Conservation (phyloP, 2,797 vertebrate species). For the Hirundo rustica region DNA sequence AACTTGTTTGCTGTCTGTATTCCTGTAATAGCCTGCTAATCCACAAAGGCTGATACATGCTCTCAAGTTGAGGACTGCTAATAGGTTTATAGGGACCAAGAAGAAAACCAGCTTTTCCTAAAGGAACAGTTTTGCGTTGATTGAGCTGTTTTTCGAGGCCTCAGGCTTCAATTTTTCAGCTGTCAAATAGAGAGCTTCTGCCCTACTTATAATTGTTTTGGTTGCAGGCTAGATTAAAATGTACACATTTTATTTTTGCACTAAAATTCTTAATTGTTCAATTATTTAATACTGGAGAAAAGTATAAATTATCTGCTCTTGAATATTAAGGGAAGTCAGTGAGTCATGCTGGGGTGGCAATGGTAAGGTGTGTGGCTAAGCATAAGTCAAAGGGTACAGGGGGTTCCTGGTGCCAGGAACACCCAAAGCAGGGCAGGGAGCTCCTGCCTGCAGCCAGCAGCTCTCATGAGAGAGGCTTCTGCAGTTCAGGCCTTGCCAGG, state of each 20-base stretch:
- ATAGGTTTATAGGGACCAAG: not conserved
- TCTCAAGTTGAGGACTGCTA: not conserved
- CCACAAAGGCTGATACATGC: not conserved
- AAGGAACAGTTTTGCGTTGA: not conserved
- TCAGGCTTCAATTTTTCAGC: not conserved
- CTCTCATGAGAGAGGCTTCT: not conserved
- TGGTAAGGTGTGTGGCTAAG: not conserved
- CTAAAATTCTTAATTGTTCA: not conserved
- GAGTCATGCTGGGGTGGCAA: not conserved
- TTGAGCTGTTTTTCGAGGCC: not conserved
- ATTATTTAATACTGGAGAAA: not conserved
- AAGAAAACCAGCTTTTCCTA: not conserved
- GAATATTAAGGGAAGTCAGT: not conserved
- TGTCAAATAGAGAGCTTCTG: not conserved
- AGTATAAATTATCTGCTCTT: not conserved
- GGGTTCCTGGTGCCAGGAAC: not conserved
- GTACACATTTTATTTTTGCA: not conserved
- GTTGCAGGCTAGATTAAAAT: not conserved
- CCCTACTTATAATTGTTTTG: not conserved
- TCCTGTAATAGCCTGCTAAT: not conserved
- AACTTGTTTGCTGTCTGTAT: not conserved
- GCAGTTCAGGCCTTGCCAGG: not conserved
- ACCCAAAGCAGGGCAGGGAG: not conserved
- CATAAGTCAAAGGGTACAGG: accelerated
- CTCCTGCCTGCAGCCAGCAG: not conserved